Evolutionary conservation across 2,888 invertebrate genomes (phyloP).

Genomic region (Chorisops tibialis): DNA sequence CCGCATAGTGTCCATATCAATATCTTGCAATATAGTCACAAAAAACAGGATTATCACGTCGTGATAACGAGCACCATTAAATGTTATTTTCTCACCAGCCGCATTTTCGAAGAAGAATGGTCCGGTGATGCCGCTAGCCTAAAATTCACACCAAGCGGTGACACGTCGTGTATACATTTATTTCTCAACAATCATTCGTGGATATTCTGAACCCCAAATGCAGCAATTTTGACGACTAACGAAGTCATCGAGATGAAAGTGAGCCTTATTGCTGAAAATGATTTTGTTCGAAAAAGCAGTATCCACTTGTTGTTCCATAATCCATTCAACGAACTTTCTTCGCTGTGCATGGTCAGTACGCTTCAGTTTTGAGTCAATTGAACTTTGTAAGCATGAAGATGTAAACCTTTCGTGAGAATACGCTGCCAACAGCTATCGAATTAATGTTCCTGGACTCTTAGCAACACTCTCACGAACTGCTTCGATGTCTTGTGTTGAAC

Average conservation of each 20-base stretch:
- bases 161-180: neutral
- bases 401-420: constrained; percentile 13
- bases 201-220: neutral
- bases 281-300: constrained; percentile 38
- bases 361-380: constrained; percentile 13
- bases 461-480: constrained; percentile 38
- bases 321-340: constrained; percentile 21
- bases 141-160: neutral
- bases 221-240: neutral
- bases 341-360: constrained; percentile 16
- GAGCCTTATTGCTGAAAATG: constrained; percentile 35
- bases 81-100: neutral
- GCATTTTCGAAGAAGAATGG: neutral
- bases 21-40: too few relatives aligned
- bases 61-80: too few relatives aligned
- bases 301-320: constrained; percentile 30
- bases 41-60: too few relatives aligned
- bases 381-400: constrained; percentile 6
- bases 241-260: neutral
- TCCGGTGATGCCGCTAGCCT: neutral
- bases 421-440: constrained; percentile 32
- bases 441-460: constrained; percentile 40
- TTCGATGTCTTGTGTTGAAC: constrained; percentile 36
- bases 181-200: neutral
- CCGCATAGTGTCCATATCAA: too few relatives aligned